These are phyloP conservation scores for Montipora capitata DNA, from an alignment of 92 coral and sea anemone genomes.

Conservation along the genomic window DNA sequence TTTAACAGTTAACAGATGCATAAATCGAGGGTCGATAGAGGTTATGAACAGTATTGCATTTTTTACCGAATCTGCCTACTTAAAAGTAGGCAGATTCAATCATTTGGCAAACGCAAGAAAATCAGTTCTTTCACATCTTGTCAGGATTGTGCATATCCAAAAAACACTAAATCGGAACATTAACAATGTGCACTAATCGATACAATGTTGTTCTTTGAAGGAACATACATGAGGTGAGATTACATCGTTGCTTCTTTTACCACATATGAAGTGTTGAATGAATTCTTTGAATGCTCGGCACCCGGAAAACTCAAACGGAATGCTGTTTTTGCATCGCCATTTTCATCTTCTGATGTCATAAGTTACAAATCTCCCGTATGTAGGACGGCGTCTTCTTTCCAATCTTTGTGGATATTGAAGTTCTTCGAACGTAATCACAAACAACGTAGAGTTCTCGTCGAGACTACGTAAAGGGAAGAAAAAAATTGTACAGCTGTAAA, in stretches of 20 bases:
- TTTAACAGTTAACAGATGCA: too few relatives aligned
- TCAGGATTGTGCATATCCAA: too few relatives aligned
- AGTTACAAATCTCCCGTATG: slow-evolving; percentile 32
- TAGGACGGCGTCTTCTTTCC: slow-evolving; percentile 5
- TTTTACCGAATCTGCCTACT: too few relatives aligned
- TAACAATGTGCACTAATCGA: too few relatives aligned
- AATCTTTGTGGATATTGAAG: neutral
- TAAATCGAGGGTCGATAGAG: too few relatives aligned
- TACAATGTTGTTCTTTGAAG: neutral
- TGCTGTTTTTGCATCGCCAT: neutral
- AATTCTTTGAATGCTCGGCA: neutral
- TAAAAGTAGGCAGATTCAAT: too few relatives aligned
- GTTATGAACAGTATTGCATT: too few relatives aligned
- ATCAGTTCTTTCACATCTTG: too few relatives aligned
- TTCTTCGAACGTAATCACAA: slow-evolving; percentile 22
- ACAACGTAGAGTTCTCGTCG: slow-evolving; percentile 26
- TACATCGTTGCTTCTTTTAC: neutral
- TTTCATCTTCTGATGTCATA: neutral
- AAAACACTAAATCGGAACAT: too few relatives aligned
- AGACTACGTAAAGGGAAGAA: neutral
- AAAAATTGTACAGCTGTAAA: neutral
- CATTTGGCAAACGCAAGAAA: too few relatives aligned
- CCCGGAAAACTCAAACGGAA: neutral
- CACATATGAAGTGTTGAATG: neutral
- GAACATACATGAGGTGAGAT: neutral